Base-by-base conservation (phyloP, 2,888 invertebrate species). In the Nemapogon koenigi region DNA sequence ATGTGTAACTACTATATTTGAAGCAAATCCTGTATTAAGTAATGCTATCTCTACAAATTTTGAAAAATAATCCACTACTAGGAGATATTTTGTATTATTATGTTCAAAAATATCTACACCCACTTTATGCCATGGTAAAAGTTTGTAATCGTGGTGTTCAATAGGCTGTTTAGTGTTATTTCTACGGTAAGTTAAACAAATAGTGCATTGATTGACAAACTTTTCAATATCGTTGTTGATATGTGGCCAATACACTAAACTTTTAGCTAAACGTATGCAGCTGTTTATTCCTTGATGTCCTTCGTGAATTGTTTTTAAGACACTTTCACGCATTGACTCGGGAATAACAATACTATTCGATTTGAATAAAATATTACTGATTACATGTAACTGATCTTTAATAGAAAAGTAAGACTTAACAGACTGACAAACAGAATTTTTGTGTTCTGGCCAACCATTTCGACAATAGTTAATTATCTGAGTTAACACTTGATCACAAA, bases 31-130 rank as follows among this genome's bases (percentile, higher is more conserved):
- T 33, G 29, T 35, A 16, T 11, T 29, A 7, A 49, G 14, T 7
- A 3, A 1, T 7, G 25, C 15, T 31, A 49, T 31, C 41, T 46
- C 47, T 36, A 47, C 46, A 37, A 36, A 49, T 32, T 49, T 47
- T 28, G 49, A 49, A 30, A 44, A 49, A 43, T 47, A 48, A 41
- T 46, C 49, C 33, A 40, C 41, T 6, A 45, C 16, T 17, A 49
- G 30, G 2, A 48, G 18, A 35, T 33, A 51, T n/a, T 45, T 40
- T 43, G 45, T 45, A 2, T 30, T 36, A 4, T 37, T 16, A 19
- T 39, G 38, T 13, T 45, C 26, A 36, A 51, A 46, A n/a, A 47
- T 42, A 37, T 49, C 47, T 1, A 44, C 35, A 6, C 43, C 48
- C 0, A 51, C 26, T 19, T 45, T 45, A 4, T 17, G 4, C 48